Evolutionary conservation across 2,888 invertebrate genomes (phyloP).

Genomic region (Nephrocerus scutellatus): DNA sequence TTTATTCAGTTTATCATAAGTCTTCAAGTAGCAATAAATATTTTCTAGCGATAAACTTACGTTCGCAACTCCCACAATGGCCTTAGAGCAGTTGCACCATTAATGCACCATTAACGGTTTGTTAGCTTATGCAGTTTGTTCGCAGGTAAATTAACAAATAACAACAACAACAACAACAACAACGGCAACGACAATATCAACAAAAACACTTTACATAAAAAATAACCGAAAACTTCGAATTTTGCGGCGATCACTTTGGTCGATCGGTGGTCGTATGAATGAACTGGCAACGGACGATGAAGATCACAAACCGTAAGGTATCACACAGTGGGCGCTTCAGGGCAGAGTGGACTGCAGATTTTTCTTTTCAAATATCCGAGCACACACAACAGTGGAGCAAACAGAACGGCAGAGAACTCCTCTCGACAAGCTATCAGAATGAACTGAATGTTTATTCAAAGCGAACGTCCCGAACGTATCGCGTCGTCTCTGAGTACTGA

Average conservation of each 20-base stretch:
- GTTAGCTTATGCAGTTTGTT: no score
- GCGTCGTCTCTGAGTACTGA: neutral
- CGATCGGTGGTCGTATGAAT: neutral
- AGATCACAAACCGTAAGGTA: no score
- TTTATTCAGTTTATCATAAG: no score
- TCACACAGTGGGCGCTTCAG: no score
- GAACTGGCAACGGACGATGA: slow-evolving; percentile 1
- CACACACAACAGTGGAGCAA: slow-evolving; percentile 6
- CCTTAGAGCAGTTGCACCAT: no score
- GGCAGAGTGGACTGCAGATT: no score
- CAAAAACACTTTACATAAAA: neutral
- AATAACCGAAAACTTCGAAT: neutral
- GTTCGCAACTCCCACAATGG: no score
- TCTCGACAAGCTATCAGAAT: slow-evolving; percentile 35
- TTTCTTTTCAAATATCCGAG: neutral
- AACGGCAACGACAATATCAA: neutral
- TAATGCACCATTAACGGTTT: no score
- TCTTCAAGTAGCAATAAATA: no score
- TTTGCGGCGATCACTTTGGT: neutral
- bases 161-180: neutral
- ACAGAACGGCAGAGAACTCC: slow-evolving; percentile 25
- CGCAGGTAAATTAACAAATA: neutral
- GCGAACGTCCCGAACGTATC: slow-evolving; percentile 18
- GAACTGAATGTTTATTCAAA: slow-evolving; percentile 32
- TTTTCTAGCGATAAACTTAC: no score